phyloP scores from a whole-genome alignment of 2,113 vertebrate genomes.

The Phrynosoma blainvillii region DNA sequence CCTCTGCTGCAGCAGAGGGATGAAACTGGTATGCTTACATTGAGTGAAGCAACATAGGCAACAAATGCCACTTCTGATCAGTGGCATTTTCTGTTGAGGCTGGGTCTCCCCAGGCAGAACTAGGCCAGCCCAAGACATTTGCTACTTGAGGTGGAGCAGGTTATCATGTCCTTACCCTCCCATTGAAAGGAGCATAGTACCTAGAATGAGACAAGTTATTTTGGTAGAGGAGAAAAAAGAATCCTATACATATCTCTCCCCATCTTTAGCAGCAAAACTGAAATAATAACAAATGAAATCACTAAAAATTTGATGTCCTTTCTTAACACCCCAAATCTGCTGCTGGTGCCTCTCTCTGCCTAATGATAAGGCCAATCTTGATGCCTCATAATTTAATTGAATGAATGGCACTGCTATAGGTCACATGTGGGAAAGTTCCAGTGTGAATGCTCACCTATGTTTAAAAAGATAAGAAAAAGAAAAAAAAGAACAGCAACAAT shows the following conservation, averaged over 20 bases:
- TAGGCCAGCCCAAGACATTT: neutral
- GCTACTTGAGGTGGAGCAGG: neutral
- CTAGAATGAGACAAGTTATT: neutral
- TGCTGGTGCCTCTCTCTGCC: neutral
- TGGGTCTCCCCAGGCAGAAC: neutral
- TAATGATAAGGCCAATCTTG: neutral
- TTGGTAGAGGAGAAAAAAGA: neutral
- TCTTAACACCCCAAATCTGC: neutral
- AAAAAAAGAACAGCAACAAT: neutral
- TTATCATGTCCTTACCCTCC: neutral
- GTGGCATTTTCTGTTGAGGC: neutral
- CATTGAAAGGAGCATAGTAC: neutral
- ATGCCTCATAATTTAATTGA: neutral
- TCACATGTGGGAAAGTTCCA: neutral
- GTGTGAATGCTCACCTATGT: neutral
- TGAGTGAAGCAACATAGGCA: neutral
- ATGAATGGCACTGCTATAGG: neutral
- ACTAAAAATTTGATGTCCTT: neutral
- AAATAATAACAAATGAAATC: neutral
- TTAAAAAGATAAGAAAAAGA: neutral
- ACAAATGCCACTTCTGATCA: neutral
- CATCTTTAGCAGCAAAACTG: neutral
- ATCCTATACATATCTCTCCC: neutral
- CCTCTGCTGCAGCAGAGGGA: neutral
- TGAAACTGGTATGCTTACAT: neutral